Base-by-base conservation (phyloP, 2,888 invertebrate species). In the Esperia sulphurella region DNA sequence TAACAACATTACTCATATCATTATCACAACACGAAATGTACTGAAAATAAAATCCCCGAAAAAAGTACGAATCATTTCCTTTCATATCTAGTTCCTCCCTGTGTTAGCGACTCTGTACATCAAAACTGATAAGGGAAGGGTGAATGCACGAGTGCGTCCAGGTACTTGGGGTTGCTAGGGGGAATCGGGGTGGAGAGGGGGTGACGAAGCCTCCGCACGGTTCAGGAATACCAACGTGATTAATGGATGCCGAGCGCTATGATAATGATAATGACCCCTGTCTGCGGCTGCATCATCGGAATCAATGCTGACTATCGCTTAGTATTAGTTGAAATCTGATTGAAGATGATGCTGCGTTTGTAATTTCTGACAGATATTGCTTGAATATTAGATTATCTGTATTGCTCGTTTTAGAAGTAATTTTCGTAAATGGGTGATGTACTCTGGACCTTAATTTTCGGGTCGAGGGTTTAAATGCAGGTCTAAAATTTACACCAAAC, bases 251-350 rank as follows among this genome's bases (percentile, higher is more conserved):
- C 73, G 70, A 68, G 68, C 74, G 71, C 71, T 63, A 70, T 78
- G 79, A 76, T 88, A 87, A 86, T 87, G 83, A 86, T 87, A 85
- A 88, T 87, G 86, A 87, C 80, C 80, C 72, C 75, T 76, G 75
- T 72, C 75, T 70, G 69, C 67, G 71, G 71, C 74, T 80, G 78
- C 76, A 85, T 84, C 85, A 84, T 80, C 76, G 66, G 74, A 81
- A 80, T 83, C 81, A 83, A 75, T 77, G 80, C 71, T 64, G 66
- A 67, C 68, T 71, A 65, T 21, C 21, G 41, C 29, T 41, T 21
- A 39, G 13, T 14, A 9, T 39, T 14, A 28, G 28, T 40, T 41
- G 41, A 28, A 12, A 41, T 41, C 9, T n/a, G 40, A 31, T 37
- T 35, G 1, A 12, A 21, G 29, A 41, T 41, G 33, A 8, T 33